These are phyloP conservation scores for Xyrichtys novacula DNA, from an alignment of 2,797 vertebrate species.

Conservation along the genomic window DNA sequence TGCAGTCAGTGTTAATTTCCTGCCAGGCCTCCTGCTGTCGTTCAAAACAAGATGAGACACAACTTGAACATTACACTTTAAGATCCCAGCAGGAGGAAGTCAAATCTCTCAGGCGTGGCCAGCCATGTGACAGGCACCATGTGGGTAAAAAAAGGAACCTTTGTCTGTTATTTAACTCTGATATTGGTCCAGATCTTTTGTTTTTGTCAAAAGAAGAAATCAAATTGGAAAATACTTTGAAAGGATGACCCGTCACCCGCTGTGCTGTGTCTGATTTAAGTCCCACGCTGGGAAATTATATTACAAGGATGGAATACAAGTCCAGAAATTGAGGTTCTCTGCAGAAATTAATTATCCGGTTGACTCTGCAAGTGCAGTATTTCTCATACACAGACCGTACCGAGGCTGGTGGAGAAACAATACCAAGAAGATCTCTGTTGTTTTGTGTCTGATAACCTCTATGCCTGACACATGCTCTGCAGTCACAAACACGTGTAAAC, in stretches of 20 bases:
- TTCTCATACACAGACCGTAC: too few species aligned
- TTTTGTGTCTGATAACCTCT: too few species aligned
- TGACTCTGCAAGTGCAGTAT: too few species aligned
- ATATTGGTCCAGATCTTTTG: slow-evolving; percentile 26
- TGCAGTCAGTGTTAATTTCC: slow-evolving; percentile 33
- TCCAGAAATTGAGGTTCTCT: slow-evolving; percentile 20
- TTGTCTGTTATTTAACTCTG: slow-evolving; percentile 26
- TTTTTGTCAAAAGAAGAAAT: slow-evolving; percentile 1
- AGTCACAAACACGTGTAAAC: too few species aligned
- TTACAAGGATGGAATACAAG: slow-evolving; percentile 21
- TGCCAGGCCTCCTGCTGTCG: slow-evolving; percentile 31
- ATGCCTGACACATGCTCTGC: too few species aligned
- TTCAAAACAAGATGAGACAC: slow-evolving; percentile 31
- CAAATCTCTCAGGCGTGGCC: slow-evolving; percentile 27
- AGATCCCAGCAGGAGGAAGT: slow-evolving; percentile 34
- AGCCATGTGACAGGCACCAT: slow-evolving; percentile 15
- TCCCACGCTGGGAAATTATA: slow-evolving; percentile 30
- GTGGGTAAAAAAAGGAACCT: slow-evolving; percentile 24
- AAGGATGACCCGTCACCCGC: slow-evolving; percentile 28
- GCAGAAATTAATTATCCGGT: slow-evolving; percentile 11
- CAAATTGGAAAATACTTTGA: slow-evolving; percentile 26
- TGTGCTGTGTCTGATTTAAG: slow-evolving; percentile 43
- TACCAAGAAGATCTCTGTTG: too few species aligned
- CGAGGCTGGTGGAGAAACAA: too few species aligned
- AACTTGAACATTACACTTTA: slow-evolving; percentile 32